A percentile compares a stretch with the other conserved stretches of the same genome.
These are phyloP conservation scores for Apodemia zela DNA, from an alignment of 2,888 invertebrate species.

Conservation along the genomic window DNA sequence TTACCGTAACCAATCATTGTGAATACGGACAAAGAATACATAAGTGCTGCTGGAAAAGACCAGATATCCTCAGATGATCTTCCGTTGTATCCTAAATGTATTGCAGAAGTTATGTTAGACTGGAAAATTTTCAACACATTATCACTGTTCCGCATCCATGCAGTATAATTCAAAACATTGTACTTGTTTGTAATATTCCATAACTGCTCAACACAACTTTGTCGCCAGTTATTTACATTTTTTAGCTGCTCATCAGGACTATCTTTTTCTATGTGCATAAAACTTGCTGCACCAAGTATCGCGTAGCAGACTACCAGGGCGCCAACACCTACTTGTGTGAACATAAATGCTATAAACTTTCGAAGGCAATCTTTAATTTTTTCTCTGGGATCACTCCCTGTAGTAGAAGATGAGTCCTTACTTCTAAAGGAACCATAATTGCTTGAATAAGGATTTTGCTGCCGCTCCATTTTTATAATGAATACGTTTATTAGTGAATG, in stretches of 20 bases:
- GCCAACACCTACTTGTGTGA: constrained; percentile 94
- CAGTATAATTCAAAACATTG: constrained; percentile 85
- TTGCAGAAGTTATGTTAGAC: constrained; percentile 81
- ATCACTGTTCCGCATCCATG: constrained; percentile 83
- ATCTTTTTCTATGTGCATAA: constrained; percentile 88
- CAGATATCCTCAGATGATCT: constrained; percentile 85
- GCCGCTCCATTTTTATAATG: constrained; percentile 56
- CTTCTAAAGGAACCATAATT: constrained; percentile 83
- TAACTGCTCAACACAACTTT: constrained; percentile 81
- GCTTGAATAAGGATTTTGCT: constrained; percentile 57
- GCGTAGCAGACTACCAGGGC: constrained; percentile 93
- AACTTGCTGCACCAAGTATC: constrained; percentile 90
- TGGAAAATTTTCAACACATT: constrained; percentile 84
- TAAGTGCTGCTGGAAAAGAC: constrained; percentile 92
- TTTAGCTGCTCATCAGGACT: constrained; percentile 72
- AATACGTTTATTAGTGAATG: constrained; percentile 8
- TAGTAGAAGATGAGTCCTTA: constrained; percentile 84
- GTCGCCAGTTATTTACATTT: constrained; percentile 74
- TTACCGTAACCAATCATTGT: constrained; percentile 97
- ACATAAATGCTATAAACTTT: constrained; percentile 94
- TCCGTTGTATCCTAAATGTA: constrained; percentile 87
- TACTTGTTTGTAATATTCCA: constrained; percentile 85
- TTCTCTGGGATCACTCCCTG: constrained; percentile 84
- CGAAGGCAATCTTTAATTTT: constrained; percentile 92
- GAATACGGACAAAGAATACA: constrained; percentile 93